Conservation (phyloP, 2,797 vertebrate genomes). For the Babyrousa celebensis region DNA sequence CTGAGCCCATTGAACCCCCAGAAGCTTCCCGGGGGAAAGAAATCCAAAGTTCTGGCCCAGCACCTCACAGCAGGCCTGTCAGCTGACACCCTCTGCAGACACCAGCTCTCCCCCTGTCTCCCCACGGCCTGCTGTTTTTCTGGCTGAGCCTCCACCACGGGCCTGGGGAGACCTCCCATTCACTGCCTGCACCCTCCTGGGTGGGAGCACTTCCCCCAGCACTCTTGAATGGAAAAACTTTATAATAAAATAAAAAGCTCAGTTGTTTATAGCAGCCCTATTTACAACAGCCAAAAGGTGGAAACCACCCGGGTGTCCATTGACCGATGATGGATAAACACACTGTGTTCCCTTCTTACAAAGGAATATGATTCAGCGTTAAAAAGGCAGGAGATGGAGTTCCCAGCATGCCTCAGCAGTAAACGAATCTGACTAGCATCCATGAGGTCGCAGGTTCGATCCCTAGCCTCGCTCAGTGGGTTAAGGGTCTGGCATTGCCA, state of each 20-base stretch:
- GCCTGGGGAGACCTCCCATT: neutral
- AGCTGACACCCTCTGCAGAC: neutral
- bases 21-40: neutral
- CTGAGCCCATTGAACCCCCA: neutral
- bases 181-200: neutral
- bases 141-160: neutral
- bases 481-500: no score
- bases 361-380: neutral
- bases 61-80: neutral
- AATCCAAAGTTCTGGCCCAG: neutral
- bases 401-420: no score
- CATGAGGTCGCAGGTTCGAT: no score
- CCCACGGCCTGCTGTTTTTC: neutral
- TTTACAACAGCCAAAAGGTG: neutral
- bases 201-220: neutral
- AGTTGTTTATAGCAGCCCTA: neutral
- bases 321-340: rapidly evolving
- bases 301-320: rapidly evolving
- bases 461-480: no score
- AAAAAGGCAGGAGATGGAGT: neutral
- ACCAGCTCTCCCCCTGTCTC: neutral
- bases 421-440: no score
- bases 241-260: neutral
- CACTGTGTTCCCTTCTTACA: rapidly evolving
- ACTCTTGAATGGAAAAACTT: neutral